phyloP scores from a whole-genome alignment of 92 coral and sea anemone genomes.

The Bergia sp. region DNA sequence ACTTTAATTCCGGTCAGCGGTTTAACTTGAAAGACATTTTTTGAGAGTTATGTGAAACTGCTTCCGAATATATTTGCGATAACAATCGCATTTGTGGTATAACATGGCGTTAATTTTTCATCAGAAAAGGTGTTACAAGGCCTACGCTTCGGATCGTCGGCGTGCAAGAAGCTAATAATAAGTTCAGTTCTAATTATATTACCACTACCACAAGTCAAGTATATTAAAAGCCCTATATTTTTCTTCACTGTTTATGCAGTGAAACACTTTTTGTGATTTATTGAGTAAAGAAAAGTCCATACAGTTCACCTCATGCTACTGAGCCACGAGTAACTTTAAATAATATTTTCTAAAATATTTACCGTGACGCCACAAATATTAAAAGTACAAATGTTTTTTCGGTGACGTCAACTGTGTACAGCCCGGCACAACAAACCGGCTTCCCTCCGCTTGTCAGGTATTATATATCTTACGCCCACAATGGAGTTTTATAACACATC shows the following conservation, averaged over 20 bases:
- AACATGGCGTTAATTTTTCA: not conserved
- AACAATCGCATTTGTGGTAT: constrained; percentile 10
- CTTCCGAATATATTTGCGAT: constrained; percentile 17
- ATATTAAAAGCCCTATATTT: no score
- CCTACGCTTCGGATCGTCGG: not conserved
- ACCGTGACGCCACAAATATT: not conserved
- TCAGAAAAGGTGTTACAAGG: not conserved
- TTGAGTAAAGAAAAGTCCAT: not conserved
- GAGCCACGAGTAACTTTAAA: not conserved
- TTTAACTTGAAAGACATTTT: not conserved
- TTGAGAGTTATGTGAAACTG: not conserved
- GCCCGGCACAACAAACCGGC: not conserved
- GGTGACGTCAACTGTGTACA: not conserved
- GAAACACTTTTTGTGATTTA: no score
- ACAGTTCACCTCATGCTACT: no score
- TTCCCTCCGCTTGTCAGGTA: not conserved
- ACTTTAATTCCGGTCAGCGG: constrained; percentile 41
- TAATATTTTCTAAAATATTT: no score
- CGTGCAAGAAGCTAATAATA: not conserved
- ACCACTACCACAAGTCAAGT: no score
- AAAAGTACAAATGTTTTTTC: not conserved
- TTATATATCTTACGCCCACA: no score
- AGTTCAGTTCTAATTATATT: no score
- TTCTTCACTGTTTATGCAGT: no score
- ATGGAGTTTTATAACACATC: no score